Percentiles rank a stretch among this genome's conserved stretches.
These are phyloP conservation scores for Galendromus occidentalis DNA, from an alignment of 1,140 invertebrate species.

Conservation along the genomic window DNA sequence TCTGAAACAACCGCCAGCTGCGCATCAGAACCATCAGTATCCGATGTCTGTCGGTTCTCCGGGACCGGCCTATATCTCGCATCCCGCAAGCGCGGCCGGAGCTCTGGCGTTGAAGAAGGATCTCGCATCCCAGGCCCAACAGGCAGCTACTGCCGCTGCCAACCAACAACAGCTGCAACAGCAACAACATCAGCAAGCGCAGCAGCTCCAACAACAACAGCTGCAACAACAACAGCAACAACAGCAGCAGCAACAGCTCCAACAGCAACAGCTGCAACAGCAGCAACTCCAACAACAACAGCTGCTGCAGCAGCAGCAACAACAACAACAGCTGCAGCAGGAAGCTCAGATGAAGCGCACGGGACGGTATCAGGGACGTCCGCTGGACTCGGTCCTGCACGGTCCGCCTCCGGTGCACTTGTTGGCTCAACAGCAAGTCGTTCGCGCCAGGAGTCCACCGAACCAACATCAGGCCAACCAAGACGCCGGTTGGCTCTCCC, in stretches of 20 bases:
- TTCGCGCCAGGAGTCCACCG: slow-evolving; percentile 29
- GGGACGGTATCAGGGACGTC: not conserved
- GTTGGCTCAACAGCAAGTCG: slow-evolving; percentile 16
- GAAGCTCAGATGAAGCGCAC: slow-evolving; percentile 3
- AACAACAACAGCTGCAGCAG: not conserved
- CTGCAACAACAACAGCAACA: slow-evolving; percentile 16
- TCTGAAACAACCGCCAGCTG: slow-evolving; percentile 16
- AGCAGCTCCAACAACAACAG: slow-evolving; percentile 17
- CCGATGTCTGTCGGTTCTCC: slow-evolving; percentile 13
- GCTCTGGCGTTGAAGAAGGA: slow-evolving; percentile 15
- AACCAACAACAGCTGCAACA: slow-evolving; percentile 8
- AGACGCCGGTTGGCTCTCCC: slow-evolving; percentile 19
- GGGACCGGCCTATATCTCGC: slow-evolving; percentile 13
- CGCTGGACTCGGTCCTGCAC: slow-evolving; percentile 14
- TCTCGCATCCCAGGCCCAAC: slow-evolving; percentile 15
- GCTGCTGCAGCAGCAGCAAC: not conserved
- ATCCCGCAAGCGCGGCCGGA: slow-evolving; percentile 12
- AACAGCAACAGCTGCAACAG: not conserved
- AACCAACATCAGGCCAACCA: slow-evolving; percentile 33
- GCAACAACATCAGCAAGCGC: slow-evolving; percentile 17
- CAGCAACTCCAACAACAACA: slow-evolving; percentile 8
- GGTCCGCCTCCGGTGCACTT: slow-evolving; percentile 20
- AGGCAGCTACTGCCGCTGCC: not conserved
- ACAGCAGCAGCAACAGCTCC: slow-evolving; percentile 16
- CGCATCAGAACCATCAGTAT: slow-evolving; percentile 19